Evolutionary conservation across 92 coral and sea anemone genomes (phyloP).

Genomic region (Bergia puertoricense): DNA sequence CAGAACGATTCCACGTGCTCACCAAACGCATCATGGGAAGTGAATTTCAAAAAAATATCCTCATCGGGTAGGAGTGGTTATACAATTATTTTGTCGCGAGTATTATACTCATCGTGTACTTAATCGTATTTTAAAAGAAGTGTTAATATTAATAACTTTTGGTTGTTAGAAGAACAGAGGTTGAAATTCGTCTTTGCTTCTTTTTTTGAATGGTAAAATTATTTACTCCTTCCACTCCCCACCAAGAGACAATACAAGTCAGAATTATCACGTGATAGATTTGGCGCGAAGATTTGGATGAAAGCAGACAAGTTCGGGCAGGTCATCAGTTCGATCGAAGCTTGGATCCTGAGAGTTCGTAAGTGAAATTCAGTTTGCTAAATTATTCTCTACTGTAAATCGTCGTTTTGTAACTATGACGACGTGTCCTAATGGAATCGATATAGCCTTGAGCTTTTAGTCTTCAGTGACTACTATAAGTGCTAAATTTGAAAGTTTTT

Average conservation of each 20-base stretch:
- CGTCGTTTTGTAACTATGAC: no score
- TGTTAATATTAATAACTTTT: no score
- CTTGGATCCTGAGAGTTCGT: neutral
- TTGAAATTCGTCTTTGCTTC: neutral
- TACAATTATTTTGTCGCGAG: neutral
- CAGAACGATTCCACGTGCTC: conserved; percentile 20
- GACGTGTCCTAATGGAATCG: no score
- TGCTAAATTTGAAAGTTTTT: no score
- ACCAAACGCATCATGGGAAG: conserved; percentile 12
- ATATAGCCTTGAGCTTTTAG: no score
- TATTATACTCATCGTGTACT: no score
- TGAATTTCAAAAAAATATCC: neutral
- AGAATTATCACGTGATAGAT: neutral
- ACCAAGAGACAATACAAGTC: neutral
- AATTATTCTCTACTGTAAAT: neutral
- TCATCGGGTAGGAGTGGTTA: neutral
- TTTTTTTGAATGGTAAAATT: no score
- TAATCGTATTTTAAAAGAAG: no score
- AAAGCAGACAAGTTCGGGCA: neutral
- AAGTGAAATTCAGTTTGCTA: neutral
- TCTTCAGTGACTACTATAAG: no score
- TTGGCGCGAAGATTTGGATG: conserved; percentile 20
- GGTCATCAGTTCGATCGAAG: neutral
- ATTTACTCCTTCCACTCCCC: neutral
- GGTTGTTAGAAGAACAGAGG: neutral